Base-by-base conservation (phyloP, 1,140 invertebrate species). In the Drosophila guanche region DNA sequence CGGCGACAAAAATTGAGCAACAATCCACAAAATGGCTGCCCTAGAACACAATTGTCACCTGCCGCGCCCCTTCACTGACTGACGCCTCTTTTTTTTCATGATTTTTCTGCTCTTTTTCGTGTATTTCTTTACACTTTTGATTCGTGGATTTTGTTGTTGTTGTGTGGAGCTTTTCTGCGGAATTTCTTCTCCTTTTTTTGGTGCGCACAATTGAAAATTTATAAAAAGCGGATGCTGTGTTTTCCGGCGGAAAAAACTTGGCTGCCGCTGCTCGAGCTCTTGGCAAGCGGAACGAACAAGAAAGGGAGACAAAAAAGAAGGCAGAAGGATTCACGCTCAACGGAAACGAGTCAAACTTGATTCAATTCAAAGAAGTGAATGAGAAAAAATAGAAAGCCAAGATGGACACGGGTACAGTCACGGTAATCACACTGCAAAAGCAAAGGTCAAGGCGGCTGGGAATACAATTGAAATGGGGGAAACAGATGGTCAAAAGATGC, bases 221-320 rank as follows among this genome's bases (percentile, higher is more conserved):
- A 80, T 74, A 80, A 77, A 75, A 75, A 83, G 53, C 81, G 81
- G 81, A 85, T 77, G 73, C 76, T 85, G 81, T 85, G 77, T 86
- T 85, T 85, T 86, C 81, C 81, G 81, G 63, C 63, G 81, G 63
- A 85, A 85, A 81, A 86, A 85, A 85, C 83, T 86, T 81, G 81
- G 58, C 77, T 77, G 66, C 54, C 66, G 74, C 48, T 4, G 33
- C 33, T 37, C 33, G 33, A 37, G 45, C 43, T 59, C 60, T 43
- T 65, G 37, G 47, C 37, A 76, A 54, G 33, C 42, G 56, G 51
- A 41, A 27, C 40, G 16, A 20, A 20, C n/a, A 14, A 12, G 10
- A 50, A 51, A 20, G 16, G 16, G 16, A 20, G 16, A 1, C 46
- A 51, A 63, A 22, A 70, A 37, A 22, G 12, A 43, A 50, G 25